Evolutionary conservation across 2,113 vertebrate genomes (phyloP).

Genomic region (Cheilinus undulatus): DNA sequence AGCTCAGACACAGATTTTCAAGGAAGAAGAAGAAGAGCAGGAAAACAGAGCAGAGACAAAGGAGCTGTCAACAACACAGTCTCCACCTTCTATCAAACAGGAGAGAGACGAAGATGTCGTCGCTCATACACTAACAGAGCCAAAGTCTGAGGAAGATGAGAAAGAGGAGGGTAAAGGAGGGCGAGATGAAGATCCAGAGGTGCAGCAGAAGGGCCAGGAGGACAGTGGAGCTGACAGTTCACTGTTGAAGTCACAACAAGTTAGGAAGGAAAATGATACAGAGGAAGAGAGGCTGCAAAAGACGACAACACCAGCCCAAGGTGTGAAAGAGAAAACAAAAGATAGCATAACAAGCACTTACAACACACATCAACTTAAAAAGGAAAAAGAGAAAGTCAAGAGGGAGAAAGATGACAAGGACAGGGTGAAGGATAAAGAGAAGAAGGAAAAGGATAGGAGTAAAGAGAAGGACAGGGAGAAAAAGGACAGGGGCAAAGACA

Average conservation of each 20-base stretch:
- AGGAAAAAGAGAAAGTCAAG: conserved; percentile 68
- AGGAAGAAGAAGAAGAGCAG: conserved; percentile 66
- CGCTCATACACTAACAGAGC: conserved; percentile 31
- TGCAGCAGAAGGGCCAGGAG: conserved; percentile 29
- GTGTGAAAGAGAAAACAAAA: conserved; percentile 70
- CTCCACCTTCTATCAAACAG: conserved; percentile 33
- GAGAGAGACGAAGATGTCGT: conserved; percentile 54
- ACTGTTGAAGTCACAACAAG: conserved; percentile 51
- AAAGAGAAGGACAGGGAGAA: conserved; percentile 69
- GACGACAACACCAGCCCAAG: conserved; percentile 31
- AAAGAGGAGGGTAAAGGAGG: conserved; percentile 29
- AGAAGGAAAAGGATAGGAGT: conserved; percentile 64
- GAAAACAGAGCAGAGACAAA: conserved; percentile 35
- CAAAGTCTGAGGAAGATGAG: conserved; percentile 47
- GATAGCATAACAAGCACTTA: conserved; percentile 46
- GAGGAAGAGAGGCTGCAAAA: conserved; percentile 69
- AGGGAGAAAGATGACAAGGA: conserved; percentile 64
- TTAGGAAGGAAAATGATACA: conserved; percentile 62
- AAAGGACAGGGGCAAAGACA: conserved; percentile 65
- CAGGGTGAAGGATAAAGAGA: conserved; percentile 54
- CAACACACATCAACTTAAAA: conserved; percentile 61
- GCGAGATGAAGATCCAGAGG: conserved; percentile 18
- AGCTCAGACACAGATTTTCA: conserved; percentile 39
- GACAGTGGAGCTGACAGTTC: conserved; percentile 26
- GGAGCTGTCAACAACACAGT: conserved; percentile 29